Percentiles rank a stretch among this genome's conserved stretches.
Evolutionary conservation across 2,113 vertebrate species (phyloP).

Genomic region (Condylura cristata): DNA sequence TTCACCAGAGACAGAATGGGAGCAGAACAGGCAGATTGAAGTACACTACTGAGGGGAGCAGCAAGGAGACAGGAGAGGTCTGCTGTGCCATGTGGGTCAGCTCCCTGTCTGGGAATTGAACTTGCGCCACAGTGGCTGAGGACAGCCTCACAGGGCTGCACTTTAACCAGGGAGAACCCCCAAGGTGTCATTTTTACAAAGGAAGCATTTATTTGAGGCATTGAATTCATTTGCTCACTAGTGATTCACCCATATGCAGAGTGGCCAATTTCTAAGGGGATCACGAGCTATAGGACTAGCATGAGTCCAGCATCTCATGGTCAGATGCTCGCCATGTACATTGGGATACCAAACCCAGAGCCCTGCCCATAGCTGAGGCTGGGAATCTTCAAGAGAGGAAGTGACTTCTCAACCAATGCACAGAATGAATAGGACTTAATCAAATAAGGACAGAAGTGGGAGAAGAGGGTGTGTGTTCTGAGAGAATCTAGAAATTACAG

Average conservation of each 20-base stretch:
- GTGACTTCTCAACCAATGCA: slow-evolving; percentile 18
- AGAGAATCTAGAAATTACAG: background rate
- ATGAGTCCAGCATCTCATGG: background rate
- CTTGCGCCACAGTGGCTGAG: too few species aligned
- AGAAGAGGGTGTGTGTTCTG: background rate
- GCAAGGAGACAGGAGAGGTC: too few species aligned
- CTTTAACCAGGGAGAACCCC: too few species aligned
- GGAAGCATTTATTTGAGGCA: background rate
- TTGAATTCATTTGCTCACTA: background rate
- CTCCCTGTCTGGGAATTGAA: too few species aligned
- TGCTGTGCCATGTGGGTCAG: too few species aligned
- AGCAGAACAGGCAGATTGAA: too few species aligned
- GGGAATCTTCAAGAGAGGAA: slow-evolving; percentile 60
- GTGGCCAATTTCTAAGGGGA: background rate
- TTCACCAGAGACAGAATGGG: too few species aligned
- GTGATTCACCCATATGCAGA: background rate
- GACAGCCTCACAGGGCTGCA: too few species aligned
- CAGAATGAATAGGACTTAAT: slow-evolving; percentile 30
- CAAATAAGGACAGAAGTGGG: background rate
- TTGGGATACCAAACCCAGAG: background rate
- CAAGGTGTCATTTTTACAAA: background rate
- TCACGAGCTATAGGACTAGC: background rate
- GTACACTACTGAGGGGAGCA: too few species aligned
- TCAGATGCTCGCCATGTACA: background rate
- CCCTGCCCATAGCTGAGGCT: background rate